Evolutionary conservation across 2,888 invertebrate species (phyloP), one percentile per base, ranked within the genome.

Genomic region (Morinoia aosen): DNA sequence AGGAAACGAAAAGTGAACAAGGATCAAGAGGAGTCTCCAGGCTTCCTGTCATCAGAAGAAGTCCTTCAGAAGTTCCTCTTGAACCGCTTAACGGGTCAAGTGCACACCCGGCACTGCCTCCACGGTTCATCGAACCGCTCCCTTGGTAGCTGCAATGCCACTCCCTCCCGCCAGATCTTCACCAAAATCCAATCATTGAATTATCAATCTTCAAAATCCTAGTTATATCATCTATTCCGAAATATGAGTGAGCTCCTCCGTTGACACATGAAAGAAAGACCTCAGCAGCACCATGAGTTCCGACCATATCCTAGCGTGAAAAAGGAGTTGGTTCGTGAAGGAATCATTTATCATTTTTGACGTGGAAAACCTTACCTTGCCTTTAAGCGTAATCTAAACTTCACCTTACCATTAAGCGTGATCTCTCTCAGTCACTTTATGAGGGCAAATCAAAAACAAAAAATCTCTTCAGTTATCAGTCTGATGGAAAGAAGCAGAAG

Each of bases 1-100:
- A 76, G 76, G 76, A 76, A 19, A 76, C 76, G 10, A 76, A 76
- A 76, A 76, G 25, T 3, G 76, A 76, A 19, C 25, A 16, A 76
- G 76, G 76, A 76, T 76, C 76, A 19, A 76, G 25, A 76, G 76
- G 76, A 76, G 76, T 76, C 76, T 19, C 76, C 76, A 25, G 76
- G 76, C 76, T 76, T 76, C 76, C 76, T 76, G 76, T 76, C 76
- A 76, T 76, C 33, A 76, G 12, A 76, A 76, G 76, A 76, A 76
- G 76, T 76, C 76, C 76, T 76, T 76, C 76, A 76, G 76, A 76
- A 76, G 76, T 76, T 76, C 76, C 76, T 76, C 76, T 76, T 76
- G 76, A 76, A 76, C 76, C 76, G 76, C 76, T 76, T 76, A 76
- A 76, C 76, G 76, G 76, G 76, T 76, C 76, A 76, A 76, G 76